phyloP scores from a whole-genome alignment of 2,888 invertebrate genomes.

The Callinectes sapidus region DNA sequence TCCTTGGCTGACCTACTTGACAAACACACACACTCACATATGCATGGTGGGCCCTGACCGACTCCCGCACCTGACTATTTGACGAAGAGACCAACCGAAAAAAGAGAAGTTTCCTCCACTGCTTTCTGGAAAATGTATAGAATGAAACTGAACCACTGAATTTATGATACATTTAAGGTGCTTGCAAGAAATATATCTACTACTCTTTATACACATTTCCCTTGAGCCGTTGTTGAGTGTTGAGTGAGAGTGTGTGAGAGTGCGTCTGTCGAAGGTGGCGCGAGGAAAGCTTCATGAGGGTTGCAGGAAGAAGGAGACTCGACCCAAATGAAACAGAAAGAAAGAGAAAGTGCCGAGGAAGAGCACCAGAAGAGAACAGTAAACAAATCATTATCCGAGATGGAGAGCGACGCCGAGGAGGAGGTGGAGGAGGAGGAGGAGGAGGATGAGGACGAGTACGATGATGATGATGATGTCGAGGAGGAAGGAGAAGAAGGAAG shows the following conservation, averaged over 20 bases:
- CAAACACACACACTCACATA: not conserved
- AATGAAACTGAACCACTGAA: not conserved
- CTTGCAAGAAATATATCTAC: not conserved
- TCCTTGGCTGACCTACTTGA: not conserved
- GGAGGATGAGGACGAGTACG: not conserved
- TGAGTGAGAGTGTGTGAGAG: not conserved
- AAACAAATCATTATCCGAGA: conserved; percentile 27
- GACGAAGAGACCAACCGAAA: not conserved
- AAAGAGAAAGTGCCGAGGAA: not conserved
- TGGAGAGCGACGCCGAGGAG: conserved; percentile 28
- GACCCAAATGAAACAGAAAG: conserved; percentile 5
- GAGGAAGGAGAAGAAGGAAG: not conserved
- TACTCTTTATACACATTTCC: not conserved
- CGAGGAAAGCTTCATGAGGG: not conserved
- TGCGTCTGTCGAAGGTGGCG: not conserved
- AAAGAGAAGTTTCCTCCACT: not conserved
- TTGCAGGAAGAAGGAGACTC: not conserved
- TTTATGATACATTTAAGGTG: too few species aligned
- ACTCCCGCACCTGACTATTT: not conserved
- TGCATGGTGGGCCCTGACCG: not conserved
- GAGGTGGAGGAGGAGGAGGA: not conserved
- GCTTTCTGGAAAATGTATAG: not conserved
- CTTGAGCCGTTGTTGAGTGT: not conserved
- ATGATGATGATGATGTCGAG: not conserved
- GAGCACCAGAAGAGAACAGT: conserved; percentile 28